Conservation (phyloP, 2,797 vertebrate species). For the Gymnocypris eckloni region DNA sequence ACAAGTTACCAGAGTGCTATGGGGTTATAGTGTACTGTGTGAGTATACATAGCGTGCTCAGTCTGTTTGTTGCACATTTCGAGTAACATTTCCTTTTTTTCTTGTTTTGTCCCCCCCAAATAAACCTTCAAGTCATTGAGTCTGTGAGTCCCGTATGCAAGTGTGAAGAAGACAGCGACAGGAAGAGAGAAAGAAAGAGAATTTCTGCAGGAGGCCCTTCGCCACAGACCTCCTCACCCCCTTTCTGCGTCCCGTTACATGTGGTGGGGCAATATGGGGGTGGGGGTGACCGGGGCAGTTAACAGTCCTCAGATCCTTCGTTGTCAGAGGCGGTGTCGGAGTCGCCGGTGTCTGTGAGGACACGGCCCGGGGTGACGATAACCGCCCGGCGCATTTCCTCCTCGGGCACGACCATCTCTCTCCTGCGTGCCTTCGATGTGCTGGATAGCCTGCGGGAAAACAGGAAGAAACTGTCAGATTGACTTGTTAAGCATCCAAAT, state of each 20-base stretch:
- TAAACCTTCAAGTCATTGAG: conserved; percentile 45
- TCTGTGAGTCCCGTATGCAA: conserved; percentile 50
- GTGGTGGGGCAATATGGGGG: background rate
- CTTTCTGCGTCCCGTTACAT: conserved; percentile 56
- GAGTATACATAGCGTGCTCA: conserved; percentile 51
- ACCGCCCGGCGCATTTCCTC: conserved; percentile 90
- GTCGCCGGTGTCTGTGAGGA: conserved; percentile 81
- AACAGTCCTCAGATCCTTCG: conserved; percentile 87
- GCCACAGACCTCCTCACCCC: conserved; percentile 32
- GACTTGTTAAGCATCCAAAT: background rate
- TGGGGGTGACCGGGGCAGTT: conserved; percentile 84
- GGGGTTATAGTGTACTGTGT: conserved; percentile 49
- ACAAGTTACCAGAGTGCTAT: conserved; percentile 26
- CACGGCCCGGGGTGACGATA: conserved; percentile 87
- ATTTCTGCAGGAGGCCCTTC: conserved; percentile 63
- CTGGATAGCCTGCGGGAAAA: conserved; percentile 89
- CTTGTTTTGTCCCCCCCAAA: conserved; percentile 9
- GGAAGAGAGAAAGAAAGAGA: conserved; percentile 55
- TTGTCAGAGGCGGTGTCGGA: conserved; percentile 91
- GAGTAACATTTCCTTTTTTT: background rate
- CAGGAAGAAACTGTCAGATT: background rate
- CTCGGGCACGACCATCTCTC: conserved; percentile 83
- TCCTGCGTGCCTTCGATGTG: conserved; percentile 98
- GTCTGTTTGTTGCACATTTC: conserved; percentile 24
- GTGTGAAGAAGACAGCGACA: conserved; percentile 55